A percentile compares a stretch with the other conserved stretches of the same genome.
phyloP scores from a whole-genome alignment of 2,113 vertebrate genomes.

The Thalassoma bifasciatum region DNA sequence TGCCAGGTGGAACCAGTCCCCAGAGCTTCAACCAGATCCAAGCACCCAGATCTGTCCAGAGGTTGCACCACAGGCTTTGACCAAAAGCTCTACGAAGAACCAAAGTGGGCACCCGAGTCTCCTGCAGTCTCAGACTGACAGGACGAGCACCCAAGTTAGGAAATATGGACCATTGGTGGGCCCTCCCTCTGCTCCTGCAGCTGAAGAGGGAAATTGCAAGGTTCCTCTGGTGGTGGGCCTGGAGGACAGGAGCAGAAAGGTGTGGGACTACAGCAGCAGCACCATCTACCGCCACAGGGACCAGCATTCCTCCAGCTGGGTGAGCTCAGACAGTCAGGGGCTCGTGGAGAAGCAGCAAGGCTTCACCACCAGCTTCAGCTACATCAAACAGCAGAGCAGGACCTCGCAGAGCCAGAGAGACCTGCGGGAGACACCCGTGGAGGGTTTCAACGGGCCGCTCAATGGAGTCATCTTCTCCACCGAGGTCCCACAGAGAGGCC shows the following conservation, averaged over 20 bases:
- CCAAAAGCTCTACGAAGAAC: conserved; percentile 58
- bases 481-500: conserved; percentile 62
- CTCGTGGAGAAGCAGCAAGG: conserved; percentile 51
- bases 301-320: conserved; percentile 66
- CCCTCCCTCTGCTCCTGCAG: conserved; percentile 44
- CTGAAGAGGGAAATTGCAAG: conserved; percentile 67
- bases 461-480: conserved; percentile 75
- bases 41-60: conserved; percentile 7
- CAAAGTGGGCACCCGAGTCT: conserved; percentile 37
- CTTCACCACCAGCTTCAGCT: conserved; percentile 65
- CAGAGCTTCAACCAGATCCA: conserved; percentile 45
- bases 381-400: conserved; percentile 57
- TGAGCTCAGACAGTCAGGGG: conserved; percentile 61
- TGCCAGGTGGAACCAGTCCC: conserved; percentile 64
- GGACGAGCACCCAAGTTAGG: conserved; percentile 59
- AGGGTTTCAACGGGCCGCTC: conserved; percentile 52
- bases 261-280: conserved; percentile 64
- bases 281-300: conserved; percentile 59
- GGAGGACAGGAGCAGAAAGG: conserved; percentile 65
- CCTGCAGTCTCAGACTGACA: conserved; percentile 37
- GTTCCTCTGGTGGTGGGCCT: conserved; percentile 53
- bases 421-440: conserved; percentile 60
- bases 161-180: conserved; percentile 63
- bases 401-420: conserved; percentile 69
- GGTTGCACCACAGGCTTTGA: conserved; percentile 12